Conservation (phyloP, 2,113 vertebrate genomes). For the Fulmarus glacialis region DNA sequence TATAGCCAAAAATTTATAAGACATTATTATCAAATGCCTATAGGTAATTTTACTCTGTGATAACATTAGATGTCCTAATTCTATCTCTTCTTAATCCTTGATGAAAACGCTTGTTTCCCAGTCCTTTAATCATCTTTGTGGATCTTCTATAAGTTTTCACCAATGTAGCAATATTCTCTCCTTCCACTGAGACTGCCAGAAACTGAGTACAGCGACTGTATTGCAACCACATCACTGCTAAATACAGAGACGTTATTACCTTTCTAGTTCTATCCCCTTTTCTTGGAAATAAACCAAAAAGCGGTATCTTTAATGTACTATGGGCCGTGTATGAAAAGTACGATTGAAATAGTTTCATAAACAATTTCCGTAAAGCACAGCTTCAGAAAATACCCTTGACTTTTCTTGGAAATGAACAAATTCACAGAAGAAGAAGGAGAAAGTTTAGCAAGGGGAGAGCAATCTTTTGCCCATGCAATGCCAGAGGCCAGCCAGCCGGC, state of each 20-base stretch:
- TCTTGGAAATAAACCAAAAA: background rate
- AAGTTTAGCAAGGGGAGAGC: background rate
- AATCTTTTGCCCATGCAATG: background rate
- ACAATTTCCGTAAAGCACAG: background rate
- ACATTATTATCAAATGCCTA: background rate
- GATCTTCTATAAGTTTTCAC: background rate
- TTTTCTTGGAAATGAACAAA: background rate
- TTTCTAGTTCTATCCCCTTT: background rate
- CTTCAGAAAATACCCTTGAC: background rate
- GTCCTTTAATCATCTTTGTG: background rate
- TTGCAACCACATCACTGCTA: background rate
- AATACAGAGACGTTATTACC: background rate
- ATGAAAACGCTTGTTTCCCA: background rate
- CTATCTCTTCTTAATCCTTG: background rate
- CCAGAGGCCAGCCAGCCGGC: background rate
- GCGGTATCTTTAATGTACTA: background rate
- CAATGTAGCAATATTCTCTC: background rate
- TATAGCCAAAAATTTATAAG: background rate
- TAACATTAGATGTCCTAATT: background rate
- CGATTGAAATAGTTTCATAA: background rate
- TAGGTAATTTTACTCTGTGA: background rate
- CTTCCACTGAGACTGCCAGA: background rate
- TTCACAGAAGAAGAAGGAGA: background rate
- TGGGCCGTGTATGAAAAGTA: accelerated
- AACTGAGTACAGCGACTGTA: background rate